Percentiles rank a stretch among this genome's conserved stretches.
Evolutionary conservation across 2,888 invertebrate species (phyloP).

Genomic region (Perizoma flavofasciatum): DNA sequence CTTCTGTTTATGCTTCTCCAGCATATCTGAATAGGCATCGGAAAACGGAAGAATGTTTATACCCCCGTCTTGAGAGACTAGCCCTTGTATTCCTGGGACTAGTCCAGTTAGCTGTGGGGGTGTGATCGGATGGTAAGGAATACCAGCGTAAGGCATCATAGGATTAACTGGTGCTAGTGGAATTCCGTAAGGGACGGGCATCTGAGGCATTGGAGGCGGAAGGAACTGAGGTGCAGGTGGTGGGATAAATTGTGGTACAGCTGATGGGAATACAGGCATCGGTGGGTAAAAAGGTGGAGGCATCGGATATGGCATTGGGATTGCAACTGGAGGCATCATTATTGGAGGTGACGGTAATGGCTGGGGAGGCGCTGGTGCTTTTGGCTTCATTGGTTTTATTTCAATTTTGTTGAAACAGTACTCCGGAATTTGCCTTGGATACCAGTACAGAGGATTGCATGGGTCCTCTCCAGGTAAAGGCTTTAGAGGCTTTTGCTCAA

Average conservation of each 20-base stretch:
- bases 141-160: conserved; percentile 3
- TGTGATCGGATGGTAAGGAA: conserved; percentile 20
- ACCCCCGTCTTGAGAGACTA: conserved; percentile 64
- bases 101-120: conserved; percentile 47
- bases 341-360: conserved; percentile 30
- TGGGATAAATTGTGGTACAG: conserved; percentile 2
- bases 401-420: conserved; percentile 41
- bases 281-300: background rate
- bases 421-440: conserved; percentile 51
- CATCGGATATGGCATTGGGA: conserved; percentile 9
- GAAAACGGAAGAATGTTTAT: conserved; percentile 74
- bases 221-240: conserved; percentile 19
- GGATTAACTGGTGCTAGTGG: conserved; percentile 32
- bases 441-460: conserved; percentile 73
- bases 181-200: conserved; percentile 42
- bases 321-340: conserved; percentile 21
- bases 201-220: conserved; percentile 44
- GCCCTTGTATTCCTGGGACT: conserved; percentile 65
- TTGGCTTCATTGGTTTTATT: conserved; percentile 4
- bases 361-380: conserved; percentile 37
- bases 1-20: conserved; percentile 65
- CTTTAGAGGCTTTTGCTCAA: conserved; percentile 30
- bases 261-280: conserved; percentile 15
- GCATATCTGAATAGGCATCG: conserved; percentile 65
- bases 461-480: conserved; percentile 48